Conservation (phyloP, 2,113 vertebrate genomes). For the Gymnobelideus leadbeateri region DNA sequence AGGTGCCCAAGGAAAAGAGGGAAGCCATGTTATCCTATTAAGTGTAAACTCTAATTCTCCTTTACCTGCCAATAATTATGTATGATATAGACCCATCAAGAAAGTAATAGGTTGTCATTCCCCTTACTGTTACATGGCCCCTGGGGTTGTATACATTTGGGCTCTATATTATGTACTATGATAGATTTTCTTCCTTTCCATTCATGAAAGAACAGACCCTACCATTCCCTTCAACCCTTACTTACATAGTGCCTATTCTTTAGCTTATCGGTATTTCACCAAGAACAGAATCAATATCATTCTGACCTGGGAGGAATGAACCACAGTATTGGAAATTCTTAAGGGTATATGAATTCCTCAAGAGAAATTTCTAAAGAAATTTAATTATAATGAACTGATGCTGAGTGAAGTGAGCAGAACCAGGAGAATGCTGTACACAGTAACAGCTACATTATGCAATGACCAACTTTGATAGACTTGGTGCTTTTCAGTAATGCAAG, state of each 20-base stretch:
- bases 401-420: too few relatives aligned
- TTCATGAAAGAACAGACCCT: background rate
- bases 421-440: too few relatives aligned
- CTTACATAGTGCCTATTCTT: background rate
- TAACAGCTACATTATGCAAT: too few relatives aligned
- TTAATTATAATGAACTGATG: too few relatives aligned
- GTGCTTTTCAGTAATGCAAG: too few relatives aligned
- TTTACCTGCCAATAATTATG: background rate
- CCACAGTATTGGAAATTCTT: background rate
- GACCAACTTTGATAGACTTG: too few relatives aligned
- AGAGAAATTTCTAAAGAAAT: background rate
- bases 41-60: background rate
- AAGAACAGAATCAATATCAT: background rate
- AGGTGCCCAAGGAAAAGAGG: background rate
- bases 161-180: background rate
- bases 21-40: background rate
- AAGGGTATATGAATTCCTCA: background rate
- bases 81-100: background rate
- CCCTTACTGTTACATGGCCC: too few relatives aligned
- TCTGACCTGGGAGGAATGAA: background rate
- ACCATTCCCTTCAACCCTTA: background rate
- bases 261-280: background rate
- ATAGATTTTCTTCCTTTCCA: background rate
- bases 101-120: background rate
- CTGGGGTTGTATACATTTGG: background rate